Conservation (phyloP, 2,888 invertebrate species). For the Tetrapedia diversipes region DNA sequence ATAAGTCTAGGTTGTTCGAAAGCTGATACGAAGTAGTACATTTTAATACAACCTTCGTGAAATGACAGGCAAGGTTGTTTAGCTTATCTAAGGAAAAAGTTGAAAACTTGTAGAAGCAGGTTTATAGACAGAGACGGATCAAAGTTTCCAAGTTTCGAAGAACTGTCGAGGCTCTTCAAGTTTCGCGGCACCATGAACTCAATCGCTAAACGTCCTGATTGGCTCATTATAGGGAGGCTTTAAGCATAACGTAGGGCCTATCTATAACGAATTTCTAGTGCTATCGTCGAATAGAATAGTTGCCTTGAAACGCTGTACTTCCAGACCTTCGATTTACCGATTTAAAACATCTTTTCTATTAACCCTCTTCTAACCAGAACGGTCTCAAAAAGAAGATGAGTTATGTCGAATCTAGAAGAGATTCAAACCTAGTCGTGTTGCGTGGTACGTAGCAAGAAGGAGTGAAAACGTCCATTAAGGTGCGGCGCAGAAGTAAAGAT, state of each 20-base stretch:
- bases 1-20: not conserved
- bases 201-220: constrained; percentile 66
- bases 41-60: constrained; percentile 28
- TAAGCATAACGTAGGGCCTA: constrained; percentile 33
- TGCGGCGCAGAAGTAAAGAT: constrained; percentile 72
- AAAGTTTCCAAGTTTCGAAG: constrained; percentile 76
- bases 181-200: constrained; percentile 63
- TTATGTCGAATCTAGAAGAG: constrained; percentile 52
- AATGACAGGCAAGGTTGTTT: constrained; percentile 49
- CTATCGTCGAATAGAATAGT: not conserved
- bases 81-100: constrained; percentile 62
- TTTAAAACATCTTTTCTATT: not conserved
- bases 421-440: constrained; percentile 26
- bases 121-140: constrained; percentile 64
- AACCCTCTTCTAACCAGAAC: too few relatives aligned
- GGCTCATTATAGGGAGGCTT: constrained; percentile 53
- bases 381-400: constrained; percentile 47
- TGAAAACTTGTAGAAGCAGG: constrained; percentile 48
- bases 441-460: constrained; percentile 34
- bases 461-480: constrained; percentile 66
- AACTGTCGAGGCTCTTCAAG: constrained; percentile 68
- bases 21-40: constrained; percentile 24
- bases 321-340: not conserved
- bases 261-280: constrained; percentile 41
- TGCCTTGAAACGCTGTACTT: not conserved